A percentile compares a stretch with the other conserved stretches of the same genome.
Conservation (phyloP, 2,113 vertebrate genomes). For the Eptatretus burgeri region DNA sequence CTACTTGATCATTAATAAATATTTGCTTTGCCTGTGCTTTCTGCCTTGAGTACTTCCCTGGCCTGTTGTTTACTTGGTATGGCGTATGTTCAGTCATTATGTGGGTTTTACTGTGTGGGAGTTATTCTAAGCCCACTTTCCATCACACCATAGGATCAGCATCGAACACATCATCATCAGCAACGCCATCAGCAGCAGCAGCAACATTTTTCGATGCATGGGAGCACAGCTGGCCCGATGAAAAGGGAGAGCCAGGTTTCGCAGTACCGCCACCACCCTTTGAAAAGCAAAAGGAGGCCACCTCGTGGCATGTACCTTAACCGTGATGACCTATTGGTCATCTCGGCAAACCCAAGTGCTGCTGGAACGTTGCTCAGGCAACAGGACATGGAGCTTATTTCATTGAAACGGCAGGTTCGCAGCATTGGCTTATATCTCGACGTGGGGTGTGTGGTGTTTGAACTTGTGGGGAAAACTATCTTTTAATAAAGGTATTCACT, state of each 20-base stretch:
- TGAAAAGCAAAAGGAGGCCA: slow-evolving; percentile 66
- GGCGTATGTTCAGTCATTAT: too few species aligned
- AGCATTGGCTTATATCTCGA: rapidly evolving
- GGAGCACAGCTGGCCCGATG: slow-evolving; percentile 52
- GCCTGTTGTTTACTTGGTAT: too few species aligned
- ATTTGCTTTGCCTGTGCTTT: too few species aligned
- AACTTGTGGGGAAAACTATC: too few species aligned
- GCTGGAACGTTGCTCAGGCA: slow-evolving; percentile 73
- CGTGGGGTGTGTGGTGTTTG: too few species aligned
- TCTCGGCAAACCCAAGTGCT: slow-evolving; percentile 65
- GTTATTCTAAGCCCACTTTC: too few species aligned
- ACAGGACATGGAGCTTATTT: slow-evolving; percentile 89
- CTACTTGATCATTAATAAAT: too few species aligned
- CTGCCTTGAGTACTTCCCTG: too few species aligned
- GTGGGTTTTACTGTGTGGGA: too few species aligned
- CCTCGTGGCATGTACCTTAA: slow-evolving; percentile 95
- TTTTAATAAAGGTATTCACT: too few species aligned
- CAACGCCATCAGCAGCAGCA: background rate
- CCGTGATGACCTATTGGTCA: slow-evolving; percentile 75
- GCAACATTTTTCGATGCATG: background rate
- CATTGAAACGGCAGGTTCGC: slow-evolving; percentile 79
- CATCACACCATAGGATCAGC: too few species aligned
- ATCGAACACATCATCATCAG: too few species aligned
- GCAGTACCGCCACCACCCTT: slow-evolving; percentile 67
- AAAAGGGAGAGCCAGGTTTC: slow-evolving; percentile 76